Percentiles rank a stretch among this genome's conserved stretches.
Conservation (phyloP, 2,113 vertebrate species). For the Chaetodon auriga region DNA sequence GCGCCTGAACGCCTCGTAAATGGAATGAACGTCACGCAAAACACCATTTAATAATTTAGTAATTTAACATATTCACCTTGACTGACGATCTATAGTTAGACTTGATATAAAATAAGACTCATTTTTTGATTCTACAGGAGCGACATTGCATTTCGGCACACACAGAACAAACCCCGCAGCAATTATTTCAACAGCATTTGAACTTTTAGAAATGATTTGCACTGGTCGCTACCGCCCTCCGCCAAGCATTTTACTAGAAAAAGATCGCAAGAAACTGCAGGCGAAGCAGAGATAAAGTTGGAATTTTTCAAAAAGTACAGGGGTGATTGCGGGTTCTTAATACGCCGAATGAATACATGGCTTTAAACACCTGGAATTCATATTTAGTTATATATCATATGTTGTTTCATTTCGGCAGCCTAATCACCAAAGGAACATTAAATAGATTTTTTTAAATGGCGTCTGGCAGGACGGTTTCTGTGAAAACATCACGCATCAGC, state of each 20-base stretch:
- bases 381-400: rapidly evolving
- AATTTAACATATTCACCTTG: not conserved
- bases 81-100: rapidly evolving
- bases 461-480: conserved; percentile 36
- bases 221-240: conserved; percentile 37
- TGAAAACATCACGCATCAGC: conserved; percentile 74
- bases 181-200: not conserved
- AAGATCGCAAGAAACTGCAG: conserved; percentile 29
- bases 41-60: not conserved
- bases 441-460: conserved; percentile 24
- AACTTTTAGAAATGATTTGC: conserved; percentile 31
- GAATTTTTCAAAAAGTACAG: not conserved
- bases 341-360: not conserved
- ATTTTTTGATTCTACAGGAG: rapidly evolving
- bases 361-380: rapidly evolving
- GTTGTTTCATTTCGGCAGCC: not conserved
- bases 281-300: conserved; percentile 35
- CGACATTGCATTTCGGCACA: not conserved
- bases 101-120: rapidly evolving
- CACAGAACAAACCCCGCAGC: not conserved
- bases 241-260: not conserved
- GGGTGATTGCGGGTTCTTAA: rapidly evolving
- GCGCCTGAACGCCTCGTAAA: conserved; percentile 8
- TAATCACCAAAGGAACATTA: not conserved
- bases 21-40: conserved; percentile 33